phyloP scores from a whole-genome alignment of 2,113 vertebrate species.

The Actinemys pallida region DNA sequence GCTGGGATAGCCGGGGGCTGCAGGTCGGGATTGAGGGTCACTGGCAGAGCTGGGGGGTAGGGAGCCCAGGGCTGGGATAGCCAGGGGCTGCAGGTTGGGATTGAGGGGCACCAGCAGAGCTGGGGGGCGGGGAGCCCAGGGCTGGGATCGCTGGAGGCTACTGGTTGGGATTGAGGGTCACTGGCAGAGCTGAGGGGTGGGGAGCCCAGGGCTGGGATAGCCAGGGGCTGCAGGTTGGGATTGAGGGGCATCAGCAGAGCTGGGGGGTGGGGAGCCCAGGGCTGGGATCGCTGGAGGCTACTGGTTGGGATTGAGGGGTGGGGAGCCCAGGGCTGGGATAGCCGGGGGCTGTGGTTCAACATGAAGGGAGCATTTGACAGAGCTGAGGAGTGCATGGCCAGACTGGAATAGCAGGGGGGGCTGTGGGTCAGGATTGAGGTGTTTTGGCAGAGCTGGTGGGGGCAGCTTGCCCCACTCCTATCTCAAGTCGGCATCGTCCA shows the following conservation, averaged over 20 bases:
- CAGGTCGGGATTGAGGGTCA: neutral
- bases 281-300: neutral
- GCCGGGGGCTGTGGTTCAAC: no score
- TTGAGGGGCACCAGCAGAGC: neutral
- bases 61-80: neutral
- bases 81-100: no score
- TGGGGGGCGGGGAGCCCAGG: neutral
- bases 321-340: neutral
- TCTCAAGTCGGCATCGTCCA: neutral
- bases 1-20: neutral
- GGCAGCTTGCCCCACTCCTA: neutral
- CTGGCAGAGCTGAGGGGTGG: neutral
- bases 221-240: no score
- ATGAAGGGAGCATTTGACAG: neutral
- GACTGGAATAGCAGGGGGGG: no score
- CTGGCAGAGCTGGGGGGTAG: neutral
- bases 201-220: neutral
- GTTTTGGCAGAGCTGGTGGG: neutral
- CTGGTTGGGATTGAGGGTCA: neutral
- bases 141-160: neutral
- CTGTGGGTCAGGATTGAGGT: neutral
- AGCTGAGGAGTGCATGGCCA: neutral
- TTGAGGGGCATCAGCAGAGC: neutral
- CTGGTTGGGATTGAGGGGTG: neutral
- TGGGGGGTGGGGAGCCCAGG: neutral